Evolutionary conservation across 2,888 invertebrate species (phyloP).

Genomic region (Lasioglossum figueresi): DNA sequence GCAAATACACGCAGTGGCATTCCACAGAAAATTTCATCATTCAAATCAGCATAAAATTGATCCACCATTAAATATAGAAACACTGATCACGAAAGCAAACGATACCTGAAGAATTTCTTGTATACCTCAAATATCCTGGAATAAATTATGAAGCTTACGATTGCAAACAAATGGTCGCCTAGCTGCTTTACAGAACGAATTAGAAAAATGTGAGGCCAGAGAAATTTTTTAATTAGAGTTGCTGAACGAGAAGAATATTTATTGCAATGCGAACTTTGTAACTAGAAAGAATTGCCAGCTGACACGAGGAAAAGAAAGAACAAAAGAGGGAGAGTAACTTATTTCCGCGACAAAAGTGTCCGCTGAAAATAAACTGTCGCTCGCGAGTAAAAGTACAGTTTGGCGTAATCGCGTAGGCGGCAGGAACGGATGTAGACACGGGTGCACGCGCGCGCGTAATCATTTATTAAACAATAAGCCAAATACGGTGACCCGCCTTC

Average conservation of each 20-base stretch:
- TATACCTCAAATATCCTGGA: neutral
- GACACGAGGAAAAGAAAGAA: neutral
- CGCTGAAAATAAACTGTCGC: constrained; percentile 36
- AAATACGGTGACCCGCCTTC: constrained; percentile 36
- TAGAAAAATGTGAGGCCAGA: neutral
- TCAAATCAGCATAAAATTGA: too few species aligned
- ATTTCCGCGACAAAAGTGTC: constrained; percentile 1
- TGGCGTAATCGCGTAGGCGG: constrained; percentile 33
- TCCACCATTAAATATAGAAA: too few species aligned
- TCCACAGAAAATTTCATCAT: neutral
- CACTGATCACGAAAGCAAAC: too few species aligned
- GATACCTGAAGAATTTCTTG: neutral
- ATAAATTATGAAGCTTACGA: neutral
- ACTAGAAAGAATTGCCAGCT: neutral
- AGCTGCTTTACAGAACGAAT: neutral
- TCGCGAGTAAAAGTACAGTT: constrained; percentile 36
- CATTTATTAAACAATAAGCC: constrained; percentile 63
- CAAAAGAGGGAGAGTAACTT: neutral
- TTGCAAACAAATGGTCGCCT: neutral
- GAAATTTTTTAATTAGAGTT: neutral
- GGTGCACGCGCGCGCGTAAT: constrained; percentile 18
- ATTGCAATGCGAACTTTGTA: neutral
- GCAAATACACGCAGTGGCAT: neutral
- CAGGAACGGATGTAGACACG: constrained; percentile 22
- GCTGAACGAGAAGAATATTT: neutral